phyloP scores from a whole-genome alignment of 1,140 invertebrate genomes.

The Temnothorax longispinosus region DNA sequence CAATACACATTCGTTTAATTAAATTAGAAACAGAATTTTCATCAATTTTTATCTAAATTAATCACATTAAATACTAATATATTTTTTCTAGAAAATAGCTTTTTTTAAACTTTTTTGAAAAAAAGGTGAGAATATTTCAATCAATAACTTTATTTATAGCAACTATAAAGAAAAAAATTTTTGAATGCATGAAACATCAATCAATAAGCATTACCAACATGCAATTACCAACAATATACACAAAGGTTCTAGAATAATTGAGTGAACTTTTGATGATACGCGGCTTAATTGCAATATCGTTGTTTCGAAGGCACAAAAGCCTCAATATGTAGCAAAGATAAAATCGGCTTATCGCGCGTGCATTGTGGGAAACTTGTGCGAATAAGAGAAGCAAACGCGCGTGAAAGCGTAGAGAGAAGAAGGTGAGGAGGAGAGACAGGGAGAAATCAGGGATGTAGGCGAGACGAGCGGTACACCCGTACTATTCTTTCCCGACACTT shows the following conservation, averaged over 20 bases:
- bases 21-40: not conserved
- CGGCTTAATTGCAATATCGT: not conserved
- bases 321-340: not conserved
- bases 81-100: not conserved
- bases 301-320: not conserved
- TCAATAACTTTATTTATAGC: not conserved
- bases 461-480: conserved; percentile 41
- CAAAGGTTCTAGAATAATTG: not conserved
- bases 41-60: not conserved
- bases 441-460: conserved; percentile 1
- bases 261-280: not conserved
- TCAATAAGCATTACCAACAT: not conserved
- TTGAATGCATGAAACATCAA: not conserved
- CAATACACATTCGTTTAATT: not conserved
- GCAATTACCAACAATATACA: not conserved
- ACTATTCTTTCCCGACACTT: conserved; percentile 56
- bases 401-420: not conserved
- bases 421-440: not conserved
- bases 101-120: not conserved
- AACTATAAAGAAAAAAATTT: not conserved
- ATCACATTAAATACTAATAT: not conserved
- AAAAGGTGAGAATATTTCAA: not conserved
- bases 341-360: conserved; percentile 24
- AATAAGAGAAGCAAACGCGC: not conserved
- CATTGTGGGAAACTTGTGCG: not conserved